A percentile compares a stretch with the other conserved stretches of the same genome.
These are phyloP conservation scores for Cydia fagiglandana DNA, from an alignment of 1,140 invertebrate genomes.

Conservation along the genomic window DNA sequence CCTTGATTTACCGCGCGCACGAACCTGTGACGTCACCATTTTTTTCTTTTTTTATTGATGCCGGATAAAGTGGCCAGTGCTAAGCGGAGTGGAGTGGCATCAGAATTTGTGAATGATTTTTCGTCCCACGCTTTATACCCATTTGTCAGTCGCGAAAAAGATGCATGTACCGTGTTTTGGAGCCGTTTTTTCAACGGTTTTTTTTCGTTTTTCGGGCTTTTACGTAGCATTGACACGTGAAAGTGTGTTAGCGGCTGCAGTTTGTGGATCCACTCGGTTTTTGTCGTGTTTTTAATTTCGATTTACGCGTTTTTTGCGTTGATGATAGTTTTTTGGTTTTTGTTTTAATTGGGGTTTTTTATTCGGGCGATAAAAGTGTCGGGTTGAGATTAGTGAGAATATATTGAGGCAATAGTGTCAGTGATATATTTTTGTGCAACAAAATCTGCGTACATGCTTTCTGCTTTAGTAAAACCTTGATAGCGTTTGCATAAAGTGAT, in stretches of 20 bases:
- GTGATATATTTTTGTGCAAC: neutral
- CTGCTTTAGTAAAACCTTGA: neutral
- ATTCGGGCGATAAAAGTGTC: slow-evolving; percentile 18
- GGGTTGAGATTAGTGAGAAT: slow-evolving; percentile 1
- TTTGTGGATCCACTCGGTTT: slow-evolving; percentile 71
- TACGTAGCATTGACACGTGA: slow-evolving; percentile 76
- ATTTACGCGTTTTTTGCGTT: slow-evolving; percentile 42
- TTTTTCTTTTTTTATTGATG: slow-evolving; percentile 72
- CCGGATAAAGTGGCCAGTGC: slow-evolving; percentile 68
- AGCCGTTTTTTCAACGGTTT: slow-evolving; percentile 46
- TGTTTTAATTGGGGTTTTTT: slow-evolving; percentile 22
- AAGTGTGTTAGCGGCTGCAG: slow-evolving; percentile 74
- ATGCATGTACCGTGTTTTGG: slow-evolving; percentile 66
- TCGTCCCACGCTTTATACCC: slow-evolving; percentile 70
- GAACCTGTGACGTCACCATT: slow-evolving; percentile 70
- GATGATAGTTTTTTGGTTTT: slow-evolving; percentile 32
- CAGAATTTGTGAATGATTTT: slow-evolving; percentile 78
- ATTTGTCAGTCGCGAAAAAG: slow-evolving; percentile 76
- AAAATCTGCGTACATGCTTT: neutral
- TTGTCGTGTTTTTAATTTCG: slow-evolving; percentile 55
- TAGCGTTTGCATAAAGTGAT: no score
- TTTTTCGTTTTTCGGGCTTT: slow-evolving; percentile 74
- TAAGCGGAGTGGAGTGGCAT: slow-evolving; percentile 60
- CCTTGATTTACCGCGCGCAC: slow-evolving; percentile 73
- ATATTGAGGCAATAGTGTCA: slow-evolving; percentile 12